These are phyloP conservation scores for Glaucopsyche alexis DNA, from an alignment of 2,888 invertebrate genomes.

Conservation along the genomic window DNA sequence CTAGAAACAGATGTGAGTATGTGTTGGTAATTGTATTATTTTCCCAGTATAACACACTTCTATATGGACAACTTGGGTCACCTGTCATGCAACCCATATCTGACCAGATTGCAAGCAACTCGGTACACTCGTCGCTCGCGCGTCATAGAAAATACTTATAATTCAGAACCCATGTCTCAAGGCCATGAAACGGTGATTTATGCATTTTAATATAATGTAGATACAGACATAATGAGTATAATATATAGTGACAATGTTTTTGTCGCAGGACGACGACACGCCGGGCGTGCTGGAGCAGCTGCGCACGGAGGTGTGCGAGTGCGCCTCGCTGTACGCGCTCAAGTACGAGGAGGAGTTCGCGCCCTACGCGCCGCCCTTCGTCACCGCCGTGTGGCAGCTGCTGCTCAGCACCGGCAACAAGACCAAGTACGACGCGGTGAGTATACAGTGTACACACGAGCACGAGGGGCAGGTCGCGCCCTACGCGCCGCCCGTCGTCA, in stretches of 20 bases:
- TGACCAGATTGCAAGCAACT: too few species aligned
- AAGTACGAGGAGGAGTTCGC: conserved; percentile 99
- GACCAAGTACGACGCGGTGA: conserved; percentile 94
- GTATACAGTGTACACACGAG: conserved; percentile 43
- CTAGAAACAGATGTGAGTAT: conserved; percentile 81
- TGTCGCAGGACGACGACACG: conserved; percentile 86
- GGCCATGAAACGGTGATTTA: too few species aligned
- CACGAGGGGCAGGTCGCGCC: too few species aligned
- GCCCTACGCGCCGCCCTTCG: conserved; percentile 93
- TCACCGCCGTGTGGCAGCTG: conserved; percentile 96
- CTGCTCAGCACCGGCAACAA: conserved; percentile 91
- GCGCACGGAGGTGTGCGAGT: conserved; percentile 97
- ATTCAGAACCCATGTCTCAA: too few species aligned
- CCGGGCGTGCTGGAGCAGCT: conserved; percentile 94
- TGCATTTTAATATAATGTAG: too few species aligned
- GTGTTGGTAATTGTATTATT: background rate
- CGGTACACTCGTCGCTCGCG: too few species aligned
- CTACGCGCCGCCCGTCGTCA: too few species aligned
- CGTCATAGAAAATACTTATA: too few species aligned
- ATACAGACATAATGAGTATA: too few species aligned
- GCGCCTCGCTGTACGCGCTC: conserved; percentile 95
- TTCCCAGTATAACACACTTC: background rate
- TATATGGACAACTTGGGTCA: background rate
- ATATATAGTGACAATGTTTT: too few species aligned
- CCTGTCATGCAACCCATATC: too few species aligned